Percentiles rank a stretch among this genome's conserved stretches.
phyloP scores from a whole-genome alignment of 1,140 invertebrate species.

The Drosophila trapezifrons region DNA sequence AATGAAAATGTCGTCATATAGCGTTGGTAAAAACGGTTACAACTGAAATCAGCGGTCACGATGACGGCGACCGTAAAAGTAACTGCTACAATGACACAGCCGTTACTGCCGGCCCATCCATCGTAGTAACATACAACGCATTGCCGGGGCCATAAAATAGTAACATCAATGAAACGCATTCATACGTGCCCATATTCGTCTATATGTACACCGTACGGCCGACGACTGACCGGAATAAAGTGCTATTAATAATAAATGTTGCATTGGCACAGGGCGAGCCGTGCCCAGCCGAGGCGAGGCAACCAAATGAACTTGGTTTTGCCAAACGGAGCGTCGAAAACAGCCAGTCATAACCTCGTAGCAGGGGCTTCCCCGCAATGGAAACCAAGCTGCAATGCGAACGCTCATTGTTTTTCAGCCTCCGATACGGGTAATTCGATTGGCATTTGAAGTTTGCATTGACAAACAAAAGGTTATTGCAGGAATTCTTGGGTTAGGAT shows the following conservation, averaged over 20 bases:
- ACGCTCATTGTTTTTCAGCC: constrained; percentile 8
- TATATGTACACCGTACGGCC: constrained; percentile 14
- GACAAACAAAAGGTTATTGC: neutral
- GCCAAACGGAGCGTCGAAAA: constrained; percentile 59
- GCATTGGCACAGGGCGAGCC: constrained; percentile 31
- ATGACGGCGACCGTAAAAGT: constrained; percentile 43
- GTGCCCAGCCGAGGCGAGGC: constrained; percentile 6
- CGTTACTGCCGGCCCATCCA: constrained; percentile 38
- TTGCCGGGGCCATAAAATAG: constrained; percentile 73
- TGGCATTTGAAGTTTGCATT: constrained; percentile 1
- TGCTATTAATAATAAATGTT: constrained; percentile 82
- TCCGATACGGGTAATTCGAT: neutral
- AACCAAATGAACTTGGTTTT: constrained; percentile 74
- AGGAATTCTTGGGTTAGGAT: too few species aligned
- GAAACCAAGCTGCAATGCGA: constrained; percentile 18
- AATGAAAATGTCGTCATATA: constrained; percentile 70
- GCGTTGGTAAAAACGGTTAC: constrained; percentile 35
- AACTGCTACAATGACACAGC: constrained; percentile 50
- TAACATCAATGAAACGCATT: constrained; percentile 78
- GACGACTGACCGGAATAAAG: constrained; percentile 73
- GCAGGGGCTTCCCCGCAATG: constrained; percentile 6
- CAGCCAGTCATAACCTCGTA: constrained; percentile 21
- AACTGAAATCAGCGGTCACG: constrained; percentile 36
- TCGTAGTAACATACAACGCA: constrained; percentile 27
- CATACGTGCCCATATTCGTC: constrained; percentile 49